A percentile compares a stretch with the other conserved stretches of the same genome.
These are phyloP conservation scores for Drosophila kambysellisi DNA, from an alignment of 2,888 invertebrate species.

Conservation along the genomic window DNA sequence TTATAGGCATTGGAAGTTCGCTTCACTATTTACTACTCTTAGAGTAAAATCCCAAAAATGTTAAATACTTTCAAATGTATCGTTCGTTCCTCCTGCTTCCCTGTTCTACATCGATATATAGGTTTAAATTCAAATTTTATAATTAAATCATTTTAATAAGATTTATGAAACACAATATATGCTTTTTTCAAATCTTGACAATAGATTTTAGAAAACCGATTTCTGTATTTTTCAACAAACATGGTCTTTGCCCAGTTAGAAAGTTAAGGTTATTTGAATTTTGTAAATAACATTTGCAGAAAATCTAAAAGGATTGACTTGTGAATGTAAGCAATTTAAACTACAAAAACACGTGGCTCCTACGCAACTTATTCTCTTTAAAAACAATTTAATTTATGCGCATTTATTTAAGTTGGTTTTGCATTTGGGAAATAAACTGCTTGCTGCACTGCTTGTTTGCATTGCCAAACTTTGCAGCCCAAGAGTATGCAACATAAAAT, in stretches of 20 bases:
- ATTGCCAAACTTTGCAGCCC: not conserved
- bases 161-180: slow-evolving; percentile 21
- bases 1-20: slow-evolving; percentile 27
- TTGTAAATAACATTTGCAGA: too few species aligned
- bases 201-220: too few species aligned
- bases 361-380: not conserved
- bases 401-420: slow-evolving; percentile 10
- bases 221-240: not conserved
- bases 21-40: slow-evolving; percentile 21
- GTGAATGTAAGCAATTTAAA: not conserved
- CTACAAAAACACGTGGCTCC: not conserved
- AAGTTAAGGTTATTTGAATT: slow-evolving; percentile 1
- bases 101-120: slow-evolving; percentile 29
- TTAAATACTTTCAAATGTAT: slow-evolving; percentile 19
- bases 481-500: slow-evolving; percentile 16
- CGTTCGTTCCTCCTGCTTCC: slow-evolving; percentile 9
- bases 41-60: slow-evolving; percentile 22
- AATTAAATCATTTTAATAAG: slow-evolving; percentile 25
- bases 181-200: slow-evolving; percentile 11
- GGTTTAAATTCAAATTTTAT: slow-evolving; percentile 33
- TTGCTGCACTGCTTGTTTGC: slow-evolving; percentile 29
- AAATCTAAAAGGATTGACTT: not conserved
- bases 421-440: slow-evolving; percentile 6
- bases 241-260: not conserved
- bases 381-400: slow-evolving; percentile 24